Base-by-base conservation (phyloP, 2,797 vertebrate species). In the Apodemus agrarius region DNA sequence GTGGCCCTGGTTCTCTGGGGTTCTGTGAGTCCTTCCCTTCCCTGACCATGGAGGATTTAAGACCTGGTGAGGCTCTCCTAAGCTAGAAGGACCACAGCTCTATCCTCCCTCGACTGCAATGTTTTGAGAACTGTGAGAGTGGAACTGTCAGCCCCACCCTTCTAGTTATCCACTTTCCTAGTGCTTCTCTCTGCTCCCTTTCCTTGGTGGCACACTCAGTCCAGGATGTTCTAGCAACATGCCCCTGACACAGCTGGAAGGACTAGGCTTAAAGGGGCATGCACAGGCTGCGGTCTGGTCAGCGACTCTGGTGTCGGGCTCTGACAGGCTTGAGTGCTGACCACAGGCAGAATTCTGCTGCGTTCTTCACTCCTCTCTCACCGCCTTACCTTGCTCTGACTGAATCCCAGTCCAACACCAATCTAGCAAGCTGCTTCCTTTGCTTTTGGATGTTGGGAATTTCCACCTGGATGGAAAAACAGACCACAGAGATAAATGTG, bases 381-480 rank as follows among this genome's bases (percentile, higher is more conserved):
- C 57, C 57, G 12, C 72, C 95, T 98, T 94, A 99, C 99, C 99
- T 99, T 26, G 99, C 99, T 99, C 99, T 99, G 95, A 99, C 99
- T 63, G 99, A 99, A 98, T 99, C 99, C 98, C 99, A 99, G 99
- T 99, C 99, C 98, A 99, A 98, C 93, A 99, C 99, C 97, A 99
- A 93, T 97, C 99, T 99, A 87, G 99, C 99, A 74, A 99, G 98
- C 98, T 99, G 99, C 57, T 99, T 99, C 98, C 99, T 99, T 98
- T 99, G 99, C 97, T 99, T 99, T 98, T 99, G 99, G 98, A 99
- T 99, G 98, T 99, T 99, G 0, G 99, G 99, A 96, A 99, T 99
- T 95, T 99, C 99, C 82, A 99, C 98, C 99, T 99, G 90, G 65
- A 98, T 97, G 0, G 69, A 76, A 96, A 19, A 97, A 46, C 22